phyloP scores from a whole-genome alignment of 1,140 invertebrate genomes.

The Listronotus bonariensis region DNA sequence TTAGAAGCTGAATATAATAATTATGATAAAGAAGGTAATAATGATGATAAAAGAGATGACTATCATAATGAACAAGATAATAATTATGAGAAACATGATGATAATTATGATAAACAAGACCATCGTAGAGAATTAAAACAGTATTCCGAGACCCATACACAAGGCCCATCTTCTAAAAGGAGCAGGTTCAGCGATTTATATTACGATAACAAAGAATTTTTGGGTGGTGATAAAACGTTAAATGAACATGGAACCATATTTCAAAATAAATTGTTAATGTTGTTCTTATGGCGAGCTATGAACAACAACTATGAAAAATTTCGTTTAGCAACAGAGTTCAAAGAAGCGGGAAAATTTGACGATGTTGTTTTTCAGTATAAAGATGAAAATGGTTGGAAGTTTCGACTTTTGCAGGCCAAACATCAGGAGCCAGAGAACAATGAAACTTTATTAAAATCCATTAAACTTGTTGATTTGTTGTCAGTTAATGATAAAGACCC shows the following conservation, averaged over 20 bases:
- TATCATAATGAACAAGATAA: too few species aligned
- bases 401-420: slow-evolving; percentile 3
- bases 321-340: not conserved
- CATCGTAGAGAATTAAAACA: too few species aligned
- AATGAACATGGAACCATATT: slow-evolving; percentile 2
- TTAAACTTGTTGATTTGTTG: not conserved
- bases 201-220: not conserved
- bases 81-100: too few species aligned
- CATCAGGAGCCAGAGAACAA: not conserved
- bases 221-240: not conserved
- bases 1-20: too few species aligned
- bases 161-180: too few species aligned
- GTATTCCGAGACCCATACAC: too few species aligned
- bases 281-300: slow-evolving; percentile 2
- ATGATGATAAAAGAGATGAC: too few species aligned
- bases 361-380: slow-evolving; percentile 3
- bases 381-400: not conserved
- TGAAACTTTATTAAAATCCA: not conserved
- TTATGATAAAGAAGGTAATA: too few species aligned
- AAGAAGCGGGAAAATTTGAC: slow-evolving; percentile 1
- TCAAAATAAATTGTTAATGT: slow-evolving; percentile 5
- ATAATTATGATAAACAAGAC: too few species aligned
- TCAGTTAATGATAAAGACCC: not conserved
- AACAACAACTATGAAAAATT: not conserved
- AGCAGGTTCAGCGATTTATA: not conserved